Percentiles rank a stretch among this genome's conserved stretches.
These are phyloP conservation scores for Tenthredo scrophulariae DNA, from an alignment of 2,888 invertebrate genomes.

Conservation along the genomic window DNA sequence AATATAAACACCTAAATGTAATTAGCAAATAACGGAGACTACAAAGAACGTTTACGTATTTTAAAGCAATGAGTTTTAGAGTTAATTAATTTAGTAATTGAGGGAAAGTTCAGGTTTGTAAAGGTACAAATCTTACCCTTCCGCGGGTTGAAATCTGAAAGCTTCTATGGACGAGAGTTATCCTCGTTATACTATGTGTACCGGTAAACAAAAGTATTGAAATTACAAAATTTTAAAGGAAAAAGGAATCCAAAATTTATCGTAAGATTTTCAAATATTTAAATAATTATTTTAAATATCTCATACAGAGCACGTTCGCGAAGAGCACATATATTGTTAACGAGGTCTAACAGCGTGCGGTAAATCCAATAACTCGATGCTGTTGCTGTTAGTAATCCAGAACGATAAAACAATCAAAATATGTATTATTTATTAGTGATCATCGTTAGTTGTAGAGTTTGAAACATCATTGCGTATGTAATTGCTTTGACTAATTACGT, in stretches of 20 bases:
- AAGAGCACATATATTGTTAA: slow-evolving; percentile 13
- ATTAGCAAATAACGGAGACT: slow-evolving; percentile 8
- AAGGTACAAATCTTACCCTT: neutral
- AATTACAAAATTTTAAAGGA: neutral
- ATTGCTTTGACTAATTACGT: neutral
- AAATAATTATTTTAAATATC: neutral
- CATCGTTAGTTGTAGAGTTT: slow-evolving; percentile 16
- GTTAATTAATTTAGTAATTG: slow-evolving; percentile 26
- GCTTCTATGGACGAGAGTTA: neutral
- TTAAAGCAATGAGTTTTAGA: neutral
- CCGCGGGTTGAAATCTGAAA: neutral
- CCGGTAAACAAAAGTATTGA: neutral
- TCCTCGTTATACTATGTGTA: neutral
- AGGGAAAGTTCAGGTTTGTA: neutral
- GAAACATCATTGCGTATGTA: neutral
- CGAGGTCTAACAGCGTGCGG: slow-evolving; percentile 21
- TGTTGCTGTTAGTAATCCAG: slow-evolving; percentile 47
- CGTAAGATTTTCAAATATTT: neutral
- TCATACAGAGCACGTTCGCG: slow-evolving; percentile 21
- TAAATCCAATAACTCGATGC: slow-evolving; percentile 37
- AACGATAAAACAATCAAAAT: slow-evolving; percentile 13
- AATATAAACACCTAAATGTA: slow-evolving; percentile 21
- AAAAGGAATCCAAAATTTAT: neutral
- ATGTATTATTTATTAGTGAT: slow-evolving; percentile 19
- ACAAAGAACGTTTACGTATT: neutral